phyloP scores from a whole-genome alignment of 2,113 vertebrate genomes.

The Pongo pygmaeus region DNA sequence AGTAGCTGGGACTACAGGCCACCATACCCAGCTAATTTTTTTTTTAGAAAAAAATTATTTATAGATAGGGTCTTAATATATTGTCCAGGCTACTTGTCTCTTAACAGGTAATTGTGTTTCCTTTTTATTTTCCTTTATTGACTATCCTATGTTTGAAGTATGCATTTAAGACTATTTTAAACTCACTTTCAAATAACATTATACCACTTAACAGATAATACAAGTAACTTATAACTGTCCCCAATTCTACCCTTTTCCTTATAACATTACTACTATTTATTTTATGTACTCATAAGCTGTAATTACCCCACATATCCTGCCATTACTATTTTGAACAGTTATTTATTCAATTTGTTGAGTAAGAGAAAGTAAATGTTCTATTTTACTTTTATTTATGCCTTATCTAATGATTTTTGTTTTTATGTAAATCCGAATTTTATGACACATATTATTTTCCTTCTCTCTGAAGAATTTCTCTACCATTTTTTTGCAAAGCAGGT shows the following conservation, averaged over 20 bases:
- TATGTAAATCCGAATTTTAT: neutral
- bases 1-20: too few relatives aligned
- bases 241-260: neutral
- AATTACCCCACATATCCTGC: neutral
- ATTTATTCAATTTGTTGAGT: neutral
- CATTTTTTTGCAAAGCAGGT: neutral
- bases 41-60: too few relatives aligned
- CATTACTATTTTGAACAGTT: neutral
- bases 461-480: neutral
- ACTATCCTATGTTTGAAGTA: neutral
- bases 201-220: neutral
- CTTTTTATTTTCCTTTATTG: neutral
- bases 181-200: neutral
- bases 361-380: neutral
- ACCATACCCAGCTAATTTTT: too few relatives aligned
- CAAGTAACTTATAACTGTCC: neutral
- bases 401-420: neutral
- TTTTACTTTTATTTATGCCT: neutral
- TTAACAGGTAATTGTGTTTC: neutral
- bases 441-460: neutral
- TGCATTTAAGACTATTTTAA: neutral
- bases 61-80: too few relatives aligned
- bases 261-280: neutral
- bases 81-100: neutral
- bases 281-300: neutral